These are phyloP conservation scores for Pangasius larnaudii DNA, from an alignment of 2,797 vertebrate species.

Conservation along the genomic window DNA sequence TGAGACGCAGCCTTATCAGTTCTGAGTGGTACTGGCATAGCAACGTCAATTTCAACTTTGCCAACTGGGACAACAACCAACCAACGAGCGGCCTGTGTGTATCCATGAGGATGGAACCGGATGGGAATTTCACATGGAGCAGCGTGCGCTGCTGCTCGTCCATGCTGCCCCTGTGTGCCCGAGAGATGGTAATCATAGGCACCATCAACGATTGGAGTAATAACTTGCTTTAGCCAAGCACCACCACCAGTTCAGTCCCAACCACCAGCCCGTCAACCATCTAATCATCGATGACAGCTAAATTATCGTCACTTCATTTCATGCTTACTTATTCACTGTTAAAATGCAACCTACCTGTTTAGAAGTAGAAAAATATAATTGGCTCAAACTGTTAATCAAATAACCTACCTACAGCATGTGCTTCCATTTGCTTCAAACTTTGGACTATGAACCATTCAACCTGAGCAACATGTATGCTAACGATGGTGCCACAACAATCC, in stretches of 20 bases:
- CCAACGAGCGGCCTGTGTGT: constrained; percentile 66
- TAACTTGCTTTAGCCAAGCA: not conserved
- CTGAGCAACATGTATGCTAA: not conserved
- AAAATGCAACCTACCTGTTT: not conserved
- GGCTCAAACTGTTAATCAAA: not conserved
- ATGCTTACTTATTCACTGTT: not conserved
- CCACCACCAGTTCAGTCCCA: too few relatives aligned
- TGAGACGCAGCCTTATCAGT: constrained; percentile 63
- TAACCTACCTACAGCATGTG: not conserved
- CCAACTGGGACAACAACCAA: constrained; percentile 64
- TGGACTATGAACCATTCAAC: not conserved
- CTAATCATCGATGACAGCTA: not conserved
- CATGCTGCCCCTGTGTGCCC: constrained; percentile 66
- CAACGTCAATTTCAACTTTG: rapidly evolving
- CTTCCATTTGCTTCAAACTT: not conserved
- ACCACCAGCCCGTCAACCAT: not conserved
- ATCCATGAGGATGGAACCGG: constrained; percentile 40
- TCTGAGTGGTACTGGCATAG: constrained; percentile 73
- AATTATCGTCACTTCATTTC: not conserved
- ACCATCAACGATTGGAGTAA: rapidly evolving
- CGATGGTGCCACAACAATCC: not conserved
- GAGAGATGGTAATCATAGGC: not conserved
- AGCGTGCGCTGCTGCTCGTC: constrained; percentile 65
- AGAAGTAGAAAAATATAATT: not conserved
- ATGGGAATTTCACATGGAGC: constrained; percentile 58